Evolutionary conservation across 2,888 invertebrate genomes (phyloP), one percentile per base, ranked within the genome.

Genomic region (Rhingia campestris): DNA sequence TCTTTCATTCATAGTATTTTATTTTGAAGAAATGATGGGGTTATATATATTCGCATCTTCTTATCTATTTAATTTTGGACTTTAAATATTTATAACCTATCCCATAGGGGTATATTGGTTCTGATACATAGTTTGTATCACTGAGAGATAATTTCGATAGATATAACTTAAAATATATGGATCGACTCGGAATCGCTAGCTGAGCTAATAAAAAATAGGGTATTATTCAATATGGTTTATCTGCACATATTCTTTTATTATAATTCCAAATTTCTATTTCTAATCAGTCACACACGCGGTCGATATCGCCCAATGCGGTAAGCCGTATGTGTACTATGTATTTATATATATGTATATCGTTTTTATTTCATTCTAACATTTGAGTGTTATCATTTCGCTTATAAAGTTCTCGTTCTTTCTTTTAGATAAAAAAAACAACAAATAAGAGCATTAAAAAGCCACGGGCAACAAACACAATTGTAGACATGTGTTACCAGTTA

Each of bases 271-370:
- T 2, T 35, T 35, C 30, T 47, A 6, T 54, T 41, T 54, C 32
- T 59, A 59, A 72, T 61, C 59, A 61, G 72, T 12, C 61, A 9
- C 72, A 72, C 72, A 61, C 59, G 59, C 72, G 72, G 61, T 43
- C 30, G 41, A 72, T 72, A 30, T 49, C 9, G 30, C 22, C 30
- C 14, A 58, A 41, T 70, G 47, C 10, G 37, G 10, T n/a, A 35
- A 22, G 22, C 22, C 2, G 22, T 22, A 22, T 22, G 22, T 22
- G 22, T 22, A 22, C 22, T 6, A 6, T 58, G 30, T 47, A 22
- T 54, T 14, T 41, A 7, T 4, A 30, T 30, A 30, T 12, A 12
- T 14, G 9, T 53, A 12, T 43, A n/a, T 54, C 12, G 4, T 51
- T 41, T 33, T 22, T 59, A 51, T 51, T 59, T 5, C 61, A 5